Conservation (phyloP, 2,888 invertebrate genomes). For the Drosophila pegasa region DNA sequence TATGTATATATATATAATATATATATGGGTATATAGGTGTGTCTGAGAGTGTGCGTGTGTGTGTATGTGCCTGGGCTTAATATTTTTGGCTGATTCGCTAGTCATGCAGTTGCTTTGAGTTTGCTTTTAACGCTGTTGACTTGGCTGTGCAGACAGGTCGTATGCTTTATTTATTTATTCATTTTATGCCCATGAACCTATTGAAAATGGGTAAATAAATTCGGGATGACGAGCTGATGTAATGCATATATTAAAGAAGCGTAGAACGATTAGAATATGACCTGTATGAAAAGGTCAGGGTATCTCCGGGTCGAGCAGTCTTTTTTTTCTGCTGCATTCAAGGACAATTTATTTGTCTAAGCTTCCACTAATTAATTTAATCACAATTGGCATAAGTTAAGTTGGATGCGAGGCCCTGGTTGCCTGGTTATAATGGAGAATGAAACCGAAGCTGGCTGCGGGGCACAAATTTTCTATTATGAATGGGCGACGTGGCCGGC, state of each 20-base stretch:
- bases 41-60: background rate
- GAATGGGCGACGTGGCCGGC: slow-evolving; percentile 10
- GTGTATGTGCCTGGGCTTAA: slow-evolving; percentile 3
- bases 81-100: slow-evolving; percentile 33
- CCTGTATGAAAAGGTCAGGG: too few species aligned
- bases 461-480: slow-evolving; percentile 57
- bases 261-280: too few species aligned
- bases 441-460: slow-evolving; percentile 13
- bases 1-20: slow-evolving; percentile 5
- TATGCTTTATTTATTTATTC: slow-evolving; percentile 35
- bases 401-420: slow-evolving; percentile 2
- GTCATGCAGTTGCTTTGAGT: slow-evolving; percentile 35
- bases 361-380: slow-evolving; percentile 65
- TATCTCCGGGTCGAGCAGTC: too few species aligned
- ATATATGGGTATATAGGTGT: slow-evolving; percentile 4
- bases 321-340: slow-evolving; percentile 18
- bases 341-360: slow-evolving; percentile 28
- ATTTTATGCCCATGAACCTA: too few species aligned
- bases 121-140: slow-evolving; percentile 33
- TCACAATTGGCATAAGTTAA: slow-evolving; percentile 45
- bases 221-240: too few species aligned
- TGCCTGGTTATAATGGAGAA: slow-evolving; percentile 49
- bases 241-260: too few species aligned
- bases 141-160: slow-evolving; percentile 21
- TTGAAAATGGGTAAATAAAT: too few species aligned